Conservation (phyloP, 1,140 invertebrate genomes). For the Lerema accius region DNA sequence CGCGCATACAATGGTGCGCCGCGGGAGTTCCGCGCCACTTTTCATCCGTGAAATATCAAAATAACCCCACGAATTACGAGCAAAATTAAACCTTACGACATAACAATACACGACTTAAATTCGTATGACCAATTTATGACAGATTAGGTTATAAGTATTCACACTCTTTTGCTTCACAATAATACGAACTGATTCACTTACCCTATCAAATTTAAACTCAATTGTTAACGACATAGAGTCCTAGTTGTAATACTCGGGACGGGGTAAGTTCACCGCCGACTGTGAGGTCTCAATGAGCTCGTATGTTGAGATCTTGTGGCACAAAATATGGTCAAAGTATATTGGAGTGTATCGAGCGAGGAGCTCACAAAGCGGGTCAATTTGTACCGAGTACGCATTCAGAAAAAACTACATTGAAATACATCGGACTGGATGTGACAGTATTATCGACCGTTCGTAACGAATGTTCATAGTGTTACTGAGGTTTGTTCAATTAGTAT, state of each 20-base stretch:
- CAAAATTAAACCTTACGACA: not conserved
- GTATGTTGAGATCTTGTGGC: constrained; percentile 20
- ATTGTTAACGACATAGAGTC: not conserved
- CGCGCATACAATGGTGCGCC: constrained; percentile 13
- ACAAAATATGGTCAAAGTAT: constrained; percentile 32
- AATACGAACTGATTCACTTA: not conserved
- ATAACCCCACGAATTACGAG: not conserved
- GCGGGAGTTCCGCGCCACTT: constrained; percentile 4
- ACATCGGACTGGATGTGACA: constrained; percentile 11
- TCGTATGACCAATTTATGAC: not conserved
- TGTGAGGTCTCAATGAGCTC: constrained; percentile 25
- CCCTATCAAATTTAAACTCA: not conserved
- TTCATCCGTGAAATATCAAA: constrained; percentile 9
- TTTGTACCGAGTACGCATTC: constrained; percentile 31
- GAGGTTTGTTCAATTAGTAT: too few relatives aligned
- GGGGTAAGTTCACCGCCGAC: constrained; percentile 8
- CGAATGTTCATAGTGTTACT: too few relatives aligned
- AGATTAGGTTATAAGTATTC: constrained; percentile 22
- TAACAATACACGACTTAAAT: not conserved
- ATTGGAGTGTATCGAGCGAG: constrained; percentile 25
- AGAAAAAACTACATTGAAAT: not conserved
- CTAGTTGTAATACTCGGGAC: not conserved
- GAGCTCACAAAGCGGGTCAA: constrained; percentile 24
- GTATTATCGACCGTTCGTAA: too few relatives aligned
- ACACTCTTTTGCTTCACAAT: constrained; percentile 17